Evolutionary conservation across 1,140 invertebrate species (phyloP).

Genomic region (Ylistrum balloti): DNA sequence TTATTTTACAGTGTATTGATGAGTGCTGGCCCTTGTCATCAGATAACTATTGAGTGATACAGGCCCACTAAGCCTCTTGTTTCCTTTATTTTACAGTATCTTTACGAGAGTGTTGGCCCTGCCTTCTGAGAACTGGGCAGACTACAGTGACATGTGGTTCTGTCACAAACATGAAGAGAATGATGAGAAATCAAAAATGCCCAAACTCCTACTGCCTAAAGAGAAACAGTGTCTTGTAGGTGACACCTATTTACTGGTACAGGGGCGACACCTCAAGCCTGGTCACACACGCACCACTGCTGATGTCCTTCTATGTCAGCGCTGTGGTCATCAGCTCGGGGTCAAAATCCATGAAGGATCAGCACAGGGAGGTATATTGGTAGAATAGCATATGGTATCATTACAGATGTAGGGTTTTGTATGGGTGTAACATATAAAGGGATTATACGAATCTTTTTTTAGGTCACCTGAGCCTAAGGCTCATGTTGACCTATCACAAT

Average conservation of each 20-base stretch:
- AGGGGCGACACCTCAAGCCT: constrained; percentile 41
- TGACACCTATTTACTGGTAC: constrained; percentile 44
- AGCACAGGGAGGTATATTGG: neutral
- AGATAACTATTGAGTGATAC: too few relatives aligned
- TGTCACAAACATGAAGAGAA: constrained; percentile 66
- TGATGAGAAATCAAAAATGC: neutral
- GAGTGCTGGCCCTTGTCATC: too few relatives aligned
- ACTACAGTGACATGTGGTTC: constrained; percentile 71
- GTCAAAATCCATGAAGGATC: neutral
- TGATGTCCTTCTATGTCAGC: neutral
- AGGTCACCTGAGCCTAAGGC: too few relatives aligned
- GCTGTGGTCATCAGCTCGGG: neutral
- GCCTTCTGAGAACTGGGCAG: constrained; percentile 72
- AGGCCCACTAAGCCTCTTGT: too few relatives aligned
- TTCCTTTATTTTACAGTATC: constrained; percentile 60
- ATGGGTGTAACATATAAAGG: too few relatives aligned
- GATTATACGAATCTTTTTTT: too few relatives aligned
- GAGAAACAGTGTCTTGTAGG: constrained; percentile 45
- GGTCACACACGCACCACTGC: neutral
- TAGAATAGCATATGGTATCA: too few relatives aligned
- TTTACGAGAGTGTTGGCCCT: constrained; percentile 70
- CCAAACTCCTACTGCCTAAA: constrained; percentile 47
- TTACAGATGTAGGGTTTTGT: too few relatives aligned
- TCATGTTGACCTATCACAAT: too few relatives aligned
- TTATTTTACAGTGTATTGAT: too few relatives aligned